A percentile compares a stretch with the other conserved stretches of the same genome.
phyloP scores from a whole-genome alignment of 2,888 invertebrate genomes.

The Clanis bilineata region DNA sequence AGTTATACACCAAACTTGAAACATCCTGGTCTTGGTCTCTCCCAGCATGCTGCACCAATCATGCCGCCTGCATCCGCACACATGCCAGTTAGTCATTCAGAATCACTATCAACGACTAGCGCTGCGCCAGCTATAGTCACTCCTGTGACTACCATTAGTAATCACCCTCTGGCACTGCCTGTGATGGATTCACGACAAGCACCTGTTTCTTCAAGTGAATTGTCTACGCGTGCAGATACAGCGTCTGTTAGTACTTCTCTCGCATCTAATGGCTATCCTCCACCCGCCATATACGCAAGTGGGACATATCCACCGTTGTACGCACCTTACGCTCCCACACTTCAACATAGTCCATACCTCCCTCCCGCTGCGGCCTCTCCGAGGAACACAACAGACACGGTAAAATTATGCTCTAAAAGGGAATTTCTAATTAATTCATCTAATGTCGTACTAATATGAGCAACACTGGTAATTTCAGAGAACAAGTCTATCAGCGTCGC shows the following conservation, averaged over 20 bases:
- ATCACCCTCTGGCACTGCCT: slow-evolving; percentile 58
- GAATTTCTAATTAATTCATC: neutral
- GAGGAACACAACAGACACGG: slow-evolving; percentile 82
- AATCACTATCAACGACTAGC: slow-evolving; percentile 47
- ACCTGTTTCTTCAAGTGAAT: slow-evolving; percentile 70
- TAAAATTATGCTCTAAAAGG: slow-evolving; percentile 25
- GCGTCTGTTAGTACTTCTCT: slow-evolving; percentile 84
- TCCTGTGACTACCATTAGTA: slow-evolving; percentile 55
- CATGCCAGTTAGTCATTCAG: slow-evolving; percentile 54
- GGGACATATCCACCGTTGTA: slow-evolving; percentile 85
- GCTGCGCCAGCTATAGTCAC: slow-evolving; percentile 50
- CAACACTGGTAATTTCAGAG: slow-evolving; percentile 51
- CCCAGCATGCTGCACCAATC: slow-evolving; percentile 45
- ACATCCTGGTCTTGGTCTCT: slow-evolving; percentile 58
- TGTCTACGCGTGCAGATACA: slow-evolving; percentile 71
- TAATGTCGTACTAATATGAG: neutral
- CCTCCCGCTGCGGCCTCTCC: slow-evolving; percentile 85
- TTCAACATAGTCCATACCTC: slow-evolving; percentile 88
- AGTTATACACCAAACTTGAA: slow-evolving; percentile 63
- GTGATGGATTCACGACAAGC: slow-evolving; percentile 65
- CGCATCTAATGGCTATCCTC: slow-evolving; percentile 81
- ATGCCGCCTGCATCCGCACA: slow-evolving; percentile 54
- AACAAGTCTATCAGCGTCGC: slow-evolving; percentile 72
- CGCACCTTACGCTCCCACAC: slow-evolving; percentile 88
- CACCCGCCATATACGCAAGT: slow-evolving; percentile 88